Base-by-base conservation (phyloP, 2,797 vertebrate genomes). In the Eulemur rubriventer region DNA sequence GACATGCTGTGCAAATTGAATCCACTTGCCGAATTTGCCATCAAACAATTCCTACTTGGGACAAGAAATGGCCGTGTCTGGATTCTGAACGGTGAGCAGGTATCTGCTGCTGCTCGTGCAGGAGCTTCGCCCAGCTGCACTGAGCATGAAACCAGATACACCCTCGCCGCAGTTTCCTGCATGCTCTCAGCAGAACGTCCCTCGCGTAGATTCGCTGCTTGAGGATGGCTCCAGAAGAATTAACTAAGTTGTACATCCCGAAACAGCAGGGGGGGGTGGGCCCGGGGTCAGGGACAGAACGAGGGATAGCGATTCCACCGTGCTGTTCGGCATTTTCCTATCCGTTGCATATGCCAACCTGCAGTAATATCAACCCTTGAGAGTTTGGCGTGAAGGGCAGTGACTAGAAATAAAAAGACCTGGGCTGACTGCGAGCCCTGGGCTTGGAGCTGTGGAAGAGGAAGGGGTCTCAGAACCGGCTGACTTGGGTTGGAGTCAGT, bases 161-260 rank as follows among this genome's bases (percentile, higher is more conserved):
- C 6, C 14, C 2, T 0, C 2, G 10, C 57, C 7, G 18, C 61
- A 14, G 1, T 26, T 38, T 55, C 59, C 22, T 10, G 7, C 2
- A 12, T 1, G 0, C 26, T 9, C 55, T 17, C 43, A 38, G 79
- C 41, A 18, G 24, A 24, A 2, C 2, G 12, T 38, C n/a, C 14
- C 75, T 73, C 38, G 30, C 0, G 0, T 6, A 18, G 26, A 24
- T 4, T 6, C 0, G 26, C n/a, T 20, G 2, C 79, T 43, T 72
- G 55, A 24, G 22, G 16, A 0, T 30, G 67, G 22, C 63, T 90
- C 46, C 16, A 10, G n/a, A 26, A 20, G 18, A 38, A 6, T 26
- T 28, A 30, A 41, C 41, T 9, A 4, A 9, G 14, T 14, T 50
- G 67, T 18, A 6, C 20, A 2, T 82, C 50, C 76, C 24, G 17